phyloP scores from a whole-genome alignment of 2,113 vertebrate genomes.

The Toxotes jaculatrix region DNA sequence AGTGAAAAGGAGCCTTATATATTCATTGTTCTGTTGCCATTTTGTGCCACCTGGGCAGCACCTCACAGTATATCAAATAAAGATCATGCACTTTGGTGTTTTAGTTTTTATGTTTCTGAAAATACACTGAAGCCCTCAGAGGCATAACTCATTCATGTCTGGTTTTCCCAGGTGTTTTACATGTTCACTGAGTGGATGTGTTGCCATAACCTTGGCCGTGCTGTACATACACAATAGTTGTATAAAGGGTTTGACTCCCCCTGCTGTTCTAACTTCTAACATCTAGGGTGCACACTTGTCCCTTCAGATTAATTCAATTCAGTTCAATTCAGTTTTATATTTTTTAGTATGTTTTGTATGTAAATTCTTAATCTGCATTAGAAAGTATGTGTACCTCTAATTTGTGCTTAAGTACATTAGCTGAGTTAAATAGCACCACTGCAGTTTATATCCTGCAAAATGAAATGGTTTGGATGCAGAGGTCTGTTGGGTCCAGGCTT shows the following conservation, averaged over 20 bases:
- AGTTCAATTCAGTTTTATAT: too few relatives aligned
- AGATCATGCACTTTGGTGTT: conserved; percentile 66
- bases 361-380: too few relatives aligned
- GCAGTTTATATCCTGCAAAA: too few relatives aligned
- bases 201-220: background rate
- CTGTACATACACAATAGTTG: background rate
- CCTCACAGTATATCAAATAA: conserved; percentile 71
- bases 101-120: conserved; percentile 7
- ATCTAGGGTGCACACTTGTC: conserved; percentile 32
- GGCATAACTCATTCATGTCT: background rate
- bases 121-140: background rate
- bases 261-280: conserved; percentile 20
- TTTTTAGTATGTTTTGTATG: too few relatives aligned
- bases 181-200: background rate
- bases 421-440: too few relatives aligned
- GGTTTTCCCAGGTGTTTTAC: background rate
- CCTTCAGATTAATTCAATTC: background rate
- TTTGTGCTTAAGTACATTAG: too few relatives aligned
- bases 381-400: too few relatives aligned
- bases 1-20: conserved; percentile 51
- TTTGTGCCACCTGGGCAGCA: conserved; percentile 52
- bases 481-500: too few relatives aligned
- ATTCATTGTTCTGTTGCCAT: conserved; percentile 56
- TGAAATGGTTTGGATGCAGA: too few relatives aligned
- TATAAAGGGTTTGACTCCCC: background rate